A percentile compares a stretch with the other conserved stretches of the same genome.
Conservation (phyloP, 2,888 invertebrate genomes). For the Tachystola acroxantha region DNA sequence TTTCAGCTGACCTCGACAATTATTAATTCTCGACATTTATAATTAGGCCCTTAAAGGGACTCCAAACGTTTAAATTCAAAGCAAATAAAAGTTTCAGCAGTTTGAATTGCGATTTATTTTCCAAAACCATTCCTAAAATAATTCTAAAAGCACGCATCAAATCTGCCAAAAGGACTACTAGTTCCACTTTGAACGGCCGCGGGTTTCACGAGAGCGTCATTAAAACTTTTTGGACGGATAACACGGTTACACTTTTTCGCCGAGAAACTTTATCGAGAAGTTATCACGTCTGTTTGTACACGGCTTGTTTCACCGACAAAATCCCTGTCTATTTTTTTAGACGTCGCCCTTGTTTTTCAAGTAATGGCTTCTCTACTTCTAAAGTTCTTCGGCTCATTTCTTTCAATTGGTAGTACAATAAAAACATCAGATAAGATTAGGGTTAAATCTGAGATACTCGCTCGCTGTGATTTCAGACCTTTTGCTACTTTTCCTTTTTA, state of each 20-base stretch:
- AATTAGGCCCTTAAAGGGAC: no score
- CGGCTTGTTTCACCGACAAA: conserved; percentile 24
- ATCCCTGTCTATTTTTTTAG: conserved; percentile 6
- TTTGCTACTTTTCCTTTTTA: no score
- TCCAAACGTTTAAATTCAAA: no score
- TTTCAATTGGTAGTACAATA: background rate
- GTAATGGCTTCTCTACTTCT: conserved; percentile 2
- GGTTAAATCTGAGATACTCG: background rate
- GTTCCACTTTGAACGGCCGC: conserved; percentile 18
- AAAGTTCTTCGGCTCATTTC: conserved; percentile 3
- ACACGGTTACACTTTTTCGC: conserved; percentile 43
- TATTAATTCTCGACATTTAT: no score
- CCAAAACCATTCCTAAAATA: background rate
- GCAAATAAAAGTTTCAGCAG: no score
- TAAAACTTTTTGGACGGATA: conserved; percentile 52
- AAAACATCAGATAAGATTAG: background rate
- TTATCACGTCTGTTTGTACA: conserved; percentile 36
- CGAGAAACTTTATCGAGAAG: conserved; percentile 34
- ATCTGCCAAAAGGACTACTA: conserved; percentile 10
- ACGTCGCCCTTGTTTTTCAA: conserved; percentile 2
- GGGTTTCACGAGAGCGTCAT: conserved; percentile 35
- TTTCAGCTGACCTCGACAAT: no score
- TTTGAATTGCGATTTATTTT: no score
- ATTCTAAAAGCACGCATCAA: background rate
- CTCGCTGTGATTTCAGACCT: no score